Conservation (phyloP, 2,113 vertebrate species). For the Sciurus niger region DNA sequence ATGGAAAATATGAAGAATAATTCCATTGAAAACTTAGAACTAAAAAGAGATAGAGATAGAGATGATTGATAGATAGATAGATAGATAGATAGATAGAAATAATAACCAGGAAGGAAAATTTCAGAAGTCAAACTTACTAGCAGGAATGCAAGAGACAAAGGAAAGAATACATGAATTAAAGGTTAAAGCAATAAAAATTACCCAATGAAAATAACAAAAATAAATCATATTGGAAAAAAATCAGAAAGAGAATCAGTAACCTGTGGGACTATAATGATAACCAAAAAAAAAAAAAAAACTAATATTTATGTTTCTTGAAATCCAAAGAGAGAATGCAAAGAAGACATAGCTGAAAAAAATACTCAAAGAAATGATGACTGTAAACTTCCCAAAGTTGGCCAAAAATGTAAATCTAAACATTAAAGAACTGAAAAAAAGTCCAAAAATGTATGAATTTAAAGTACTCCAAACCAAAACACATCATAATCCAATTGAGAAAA, state of each 20-base stretch:
- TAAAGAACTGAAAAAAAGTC: background rate
- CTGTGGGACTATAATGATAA: background rate
- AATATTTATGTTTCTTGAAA: background rate
- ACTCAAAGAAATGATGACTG: background rate
- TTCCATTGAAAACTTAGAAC: background rate
- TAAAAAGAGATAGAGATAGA: background rate
- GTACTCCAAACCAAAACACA: background rate
- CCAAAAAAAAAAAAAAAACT: background rate
- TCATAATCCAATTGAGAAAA: background rate
- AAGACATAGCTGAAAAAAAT: background rate
- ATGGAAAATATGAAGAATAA: background rate
- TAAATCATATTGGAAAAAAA: background rate
- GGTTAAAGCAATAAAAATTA: background rate
- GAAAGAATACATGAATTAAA: background rate
- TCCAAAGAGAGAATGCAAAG: background rate
- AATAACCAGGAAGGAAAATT: background rate
- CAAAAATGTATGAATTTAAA: background rate
- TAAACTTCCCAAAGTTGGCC: background rate
- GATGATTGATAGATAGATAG: too few relatives aligned
- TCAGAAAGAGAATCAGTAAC: background rate
- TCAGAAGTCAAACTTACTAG: background rate
- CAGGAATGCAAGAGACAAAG: background rate
- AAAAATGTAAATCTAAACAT: background rate
- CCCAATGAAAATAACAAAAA: background rate
- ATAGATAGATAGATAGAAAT: background rate